These are phyloP conservation scores for Pogonognathellus flavescens DNA, from an alignment of 1,140 invertebrate species.

Conservation along the genomic window DNA sequence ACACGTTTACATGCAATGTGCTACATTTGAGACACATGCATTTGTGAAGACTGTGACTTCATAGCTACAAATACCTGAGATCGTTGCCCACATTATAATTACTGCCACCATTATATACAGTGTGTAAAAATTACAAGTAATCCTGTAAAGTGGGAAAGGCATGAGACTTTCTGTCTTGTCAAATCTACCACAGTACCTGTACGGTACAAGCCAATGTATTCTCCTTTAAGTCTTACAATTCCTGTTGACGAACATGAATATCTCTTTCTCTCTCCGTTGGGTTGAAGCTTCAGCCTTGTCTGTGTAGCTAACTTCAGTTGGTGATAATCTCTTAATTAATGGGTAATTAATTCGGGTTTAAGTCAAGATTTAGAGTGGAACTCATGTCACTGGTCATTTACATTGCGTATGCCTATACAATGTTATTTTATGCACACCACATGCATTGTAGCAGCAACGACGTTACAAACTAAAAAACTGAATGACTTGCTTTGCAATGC, in stretches of 20 bases:
- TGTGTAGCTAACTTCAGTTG: conserved; percentile 42
- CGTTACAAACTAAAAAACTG: too few species aligned
- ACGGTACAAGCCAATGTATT: conserved; percentile 19
- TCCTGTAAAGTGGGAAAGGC: conserved; percentile 49
- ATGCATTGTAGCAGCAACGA: background rate
- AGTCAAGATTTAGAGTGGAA: conserved; percentile 61
- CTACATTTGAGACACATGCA: too few species aligned
- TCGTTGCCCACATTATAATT: conserved; percentile 18
- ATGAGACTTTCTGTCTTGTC: conserved; percentile 35
- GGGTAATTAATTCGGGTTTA: conserved; percentile 66
- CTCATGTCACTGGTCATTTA: conserved; percentile 40
- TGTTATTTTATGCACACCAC: background rate
- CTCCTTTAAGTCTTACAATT: background rate
- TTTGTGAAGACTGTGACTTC: too few species aligned
- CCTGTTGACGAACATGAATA: background rate
- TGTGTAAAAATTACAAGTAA: background rate
- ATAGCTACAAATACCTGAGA: background rate
- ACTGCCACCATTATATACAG: too few species aligned
- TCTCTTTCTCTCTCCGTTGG: background rate
- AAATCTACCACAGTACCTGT: too few species aligned
- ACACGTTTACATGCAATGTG: too few species aligned
- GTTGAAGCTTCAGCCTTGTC: background rate
- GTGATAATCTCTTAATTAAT: conserved; percentile 67
- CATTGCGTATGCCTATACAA: background rate
- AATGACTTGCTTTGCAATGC: too few species aligned